Evolutionary conservation across 2,797 vertebrate genomes (phyloP).

Genomic region (Myioborus miniatus): DNA sequence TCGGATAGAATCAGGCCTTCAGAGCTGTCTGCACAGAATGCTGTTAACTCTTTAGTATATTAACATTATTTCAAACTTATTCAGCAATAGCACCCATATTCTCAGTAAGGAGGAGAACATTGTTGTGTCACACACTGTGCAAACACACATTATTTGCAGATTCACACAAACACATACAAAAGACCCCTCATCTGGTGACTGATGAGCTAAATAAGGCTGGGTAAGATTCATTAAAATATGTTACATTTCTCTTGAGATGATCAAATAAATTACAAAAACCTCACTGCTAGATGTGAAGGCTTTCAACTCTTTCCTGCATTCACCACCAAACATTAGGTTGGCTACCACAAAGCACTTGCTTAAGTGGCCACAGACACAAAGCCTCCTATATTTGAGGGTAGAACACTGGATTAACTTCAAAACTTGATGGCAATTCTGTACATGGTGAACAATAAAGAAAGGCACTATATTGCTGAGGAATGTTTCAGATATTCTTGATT

Average conservation of each 20-base stretch:
- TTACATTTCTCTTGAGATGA: neutral
- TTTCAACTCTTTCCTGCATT: neutral
- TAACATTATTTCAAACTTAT: neutral
- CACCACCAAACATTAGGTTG: neutral
- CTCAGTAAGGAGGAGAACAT: neutral
- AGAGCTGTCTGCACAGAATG: neutral
- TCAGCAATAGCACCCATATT: neutral
- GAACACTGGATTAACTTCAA: neutral
- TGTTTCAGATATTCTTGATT: slow-evolving; percentile 20
- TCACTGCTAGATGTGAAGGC: neutral
- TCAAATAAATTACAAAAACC: neutral
- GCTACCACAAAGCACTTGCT: neutral
- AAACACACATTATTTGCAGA: neutral
- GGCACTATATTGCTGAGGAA: neutral
- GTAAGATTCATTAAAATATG: neutral
- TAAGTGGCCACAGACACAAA: neutral
- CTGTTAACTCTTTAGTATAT: neutral
- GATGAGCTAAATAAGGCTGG: neutral
- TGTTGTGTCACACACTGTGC: neutral
- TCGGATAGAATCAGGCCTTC: neutral
- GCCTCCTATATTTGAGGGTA: neutral
- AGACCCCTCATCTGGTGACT: neutral
- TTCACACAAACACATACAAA: neutral
- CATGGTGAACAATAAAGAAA: neutral
- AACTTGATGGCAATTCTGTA: neutral